Percentiles rank a stretch among this genome's conserved stretches.
phyloP scores from a whole-genome alignment of 2,113 vertebrate genomes.

The Leptobrachium leishanense region DNA sequence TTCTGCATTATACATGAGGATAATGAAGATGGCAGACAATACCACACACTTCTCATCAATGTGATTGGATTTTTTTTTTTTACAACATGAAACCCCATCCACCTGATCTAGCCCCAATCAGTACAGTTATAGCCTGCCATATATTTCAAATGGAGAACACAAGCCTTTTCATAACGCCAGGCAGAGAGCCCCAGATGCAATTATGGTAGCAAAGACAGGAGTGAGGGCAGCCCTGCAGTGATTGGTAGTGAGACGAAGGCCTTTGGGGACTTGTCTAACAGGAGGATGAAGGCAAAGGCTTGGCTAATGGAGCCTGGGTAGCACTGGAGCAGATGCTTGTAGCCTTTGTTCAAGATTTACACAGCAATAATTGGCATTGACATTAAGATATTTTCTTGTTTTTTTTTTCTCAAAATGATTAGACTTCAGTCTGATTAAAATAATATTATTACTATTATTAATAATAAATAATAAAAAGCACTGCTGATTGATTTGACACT shows the following conservation, averaged over 20 bases:
- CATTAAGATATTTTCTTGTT: slow-evolving; percentile 34
- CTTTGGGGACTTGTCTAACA: slow-evolving; percentile 45
- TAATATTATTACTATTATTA: too few species aligned
- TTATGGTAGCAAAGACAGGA: slow-evolving; percentile 38
- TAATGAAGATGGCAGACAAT: not conserved
- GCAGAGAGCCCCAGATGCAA: slow-evolving; percentile 40
- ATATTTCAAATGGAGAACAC: slow-evolving; percentile 31
- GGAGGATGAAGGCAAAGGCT: slow-evolving; percentile 40
- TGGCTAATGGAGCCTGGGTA: slow-evolving; percentile 46
- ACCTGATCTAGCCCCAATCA: slow-evolving; percentile 22
- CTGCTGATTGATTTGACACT: not conserved
- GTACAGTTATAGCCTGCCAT: slow-evolving; percentile 21
- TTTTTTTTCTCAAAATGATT: slow-evolving; percentile 25
- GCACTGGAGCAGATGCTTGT: slow-evolving; percentile 43
- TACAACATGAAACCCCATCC: not conserved
- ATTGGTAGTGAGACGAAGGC: slow-evolving; percentile 45
- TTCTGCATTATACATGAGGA: not conserved
- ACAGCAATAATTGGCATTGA: slow-evolving; percentile 37
- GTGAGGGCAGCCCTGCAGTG: slow-evolving; percentile 37
- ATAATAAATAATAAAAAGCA: not conserved
- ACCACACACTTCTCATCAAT: not conserved
- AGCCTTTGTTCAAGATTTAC: slow-evolving; percentile 44
- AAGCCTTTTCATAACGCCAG: slow-evolving; percentile 38
- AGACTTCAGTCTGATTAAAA: slow-evolving; percentile 8
- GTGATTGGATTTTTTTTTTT: not conserved